Conservation (phyloP, 2,888 invertebrate species). For the Drosophila rellima region DNA sequence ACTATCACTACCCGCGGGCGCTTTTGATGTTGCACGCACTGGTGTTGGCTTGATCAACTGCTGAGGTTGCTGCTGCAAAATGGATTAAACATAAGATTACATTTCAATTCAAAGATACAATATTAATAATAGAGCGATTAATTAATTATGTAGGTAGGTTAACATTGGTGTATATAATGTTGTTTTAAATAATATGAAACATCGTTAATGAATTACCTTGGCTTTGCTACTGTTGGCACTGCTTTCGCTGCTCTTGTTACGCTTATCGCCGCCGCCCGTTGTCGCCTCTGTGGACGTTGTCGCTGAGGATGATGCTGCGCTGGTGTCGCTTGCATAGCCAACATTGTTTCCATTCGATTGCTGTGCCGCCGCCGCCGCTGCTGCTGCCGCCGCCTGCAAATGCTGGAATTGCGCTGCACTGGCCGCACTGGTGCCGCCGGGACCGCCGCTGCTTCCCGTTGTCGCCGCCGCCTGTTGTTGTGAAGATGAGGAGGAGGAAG, state of each 20-base stretch:
- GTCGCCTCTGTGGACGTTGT: conserved; percentile 70
- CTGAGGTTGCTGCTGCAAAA: conserved; percentile 74
- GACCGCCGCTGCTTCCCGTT: conserved; percentile 41
- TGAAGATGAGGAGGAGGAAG: conserved; percentile 58
- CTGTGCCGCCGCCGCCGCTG: conserved; percentile 35
- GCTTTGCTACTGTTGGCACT: conserved; percentile 84
- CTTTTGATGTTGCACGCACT: conserved; percentile 88
- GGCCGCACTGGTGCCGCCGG: conserved; percentile 61
- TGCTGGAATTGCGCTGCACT: conserved; percentile 71
- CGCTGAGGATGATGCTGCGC: conserved; percentile 73
- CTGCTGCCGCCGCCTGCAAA: conserved; percentile 57
- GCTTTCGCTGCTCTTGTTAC: conserved; percentile 87
- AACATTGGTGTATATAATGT: too few relatives aligned
- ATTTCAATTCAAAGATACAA: too few relatives aligned
- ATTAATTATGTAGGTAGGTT: too few relatives aligned
- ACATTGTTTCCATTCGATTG: conserved; percentile 71
- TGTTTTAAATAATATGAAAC: neutral
- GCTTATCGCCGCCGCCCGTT: conserved; percentile 60
- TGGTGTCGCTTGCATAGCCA: conserved; percentile 73
- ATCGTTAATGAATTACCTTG: conserved; percentile 85
- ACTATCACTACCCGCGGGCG: conserved; percentile 87
- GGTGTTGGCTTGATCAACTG: conserved; percentile 95
- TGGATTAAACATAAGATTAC: too few relatives aligned
- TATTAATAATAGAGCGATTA: too few relatives aligned
- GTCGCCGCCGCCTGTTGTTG: conserved; percentile 46